Percentiles rank a stretch among this genome's conserved stretches.
phyloP scores from a whole-genome alignment of 2,797 vertebrate species.

The Sciurus vulgaris region DNA sequence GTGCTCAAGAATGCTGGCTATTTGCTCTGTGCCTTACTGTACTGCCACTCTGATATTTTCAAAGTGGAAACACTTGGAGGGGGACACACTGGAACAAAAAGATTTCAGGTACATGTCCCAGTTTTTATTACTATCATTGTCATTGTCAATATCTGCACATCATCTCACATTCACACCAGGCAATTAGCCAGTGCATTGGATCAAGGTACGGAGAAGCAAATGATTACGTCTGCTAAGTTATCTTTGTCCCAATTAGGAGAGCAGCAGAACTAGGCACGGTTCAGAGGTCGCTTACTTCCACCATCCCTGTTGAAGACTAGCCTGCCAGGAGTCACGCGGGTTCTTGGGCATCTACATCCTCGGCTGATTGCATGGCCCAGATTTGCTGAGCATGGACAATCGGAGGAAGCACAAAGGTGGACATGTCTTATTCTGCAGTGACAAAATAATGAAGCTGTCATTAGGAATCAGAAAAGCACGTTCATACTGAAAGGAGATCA shows the following conservation, averaged over 20 bases:
- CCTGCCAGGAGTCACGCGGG: background rate
- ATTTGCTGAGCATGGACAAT: background rate
- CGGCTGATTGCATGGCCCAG: background rate
- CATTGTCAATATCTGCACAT: no score
- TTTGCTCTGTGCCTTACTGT: background rate
- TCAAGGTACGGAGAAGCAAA: background rate
- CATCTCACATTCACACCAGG: background rate
- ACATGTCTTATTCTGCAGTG: background rate
- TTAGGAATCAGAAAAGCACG: background rate
- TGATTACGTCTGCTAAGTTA: background rate
- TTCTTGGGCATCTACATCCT: fast-evolving
- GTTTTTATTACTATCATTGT: background rate
- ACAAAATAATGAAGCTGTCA: fast-evolving
- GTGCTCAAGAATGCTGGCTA: background rate
- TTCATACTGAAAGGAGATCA: no score
- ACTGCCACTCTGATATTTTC: no score
- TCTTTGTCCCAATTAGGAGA: background rate
- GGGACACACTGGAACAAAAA: no score
- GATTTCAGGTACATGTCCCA: background rate
- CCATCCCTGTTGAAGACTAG: background rate
- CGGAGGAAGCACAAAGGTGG: background rate
- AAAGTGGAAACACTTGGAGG: no score
- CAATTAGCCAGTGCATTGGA: background rate
- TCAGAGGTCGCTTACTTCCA: background rate
- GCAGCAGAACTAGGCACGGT: background rate